Base-by-base conservation (phyloP, 2,888 invertebrate genomes). In the Monopis laevigella region DNA sequence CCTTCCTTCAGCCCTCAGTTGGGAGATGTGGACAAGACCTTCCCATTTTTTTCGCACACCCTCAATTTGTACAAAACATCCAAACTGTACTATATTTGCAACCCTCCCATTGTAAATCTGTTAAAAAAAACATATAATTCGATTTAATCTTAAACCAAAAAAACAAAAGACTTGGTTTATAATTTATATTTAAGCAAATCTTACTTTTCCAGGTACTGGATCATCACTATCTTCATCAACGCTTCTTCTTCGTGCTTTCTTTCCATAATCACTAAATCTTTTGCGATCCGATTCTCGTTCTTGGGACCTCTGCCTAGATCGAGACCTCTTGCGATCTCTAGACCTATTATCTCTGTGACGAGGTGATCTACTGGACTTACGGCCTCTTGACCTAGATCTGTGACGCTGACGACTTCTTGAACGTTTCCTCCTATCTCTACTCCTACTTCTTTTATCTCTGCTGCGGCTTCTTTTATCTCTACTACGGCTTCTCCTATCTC, bases 21-120 rank as follows among this genome's bases (percentile, higher is more conserved):
- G 93, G 1, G 98, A 98, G 54, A 99, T 98, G 61, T 99, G 99
- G 1, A 98, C 97, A 0, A 99, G 81, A 0, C 99, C 99, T 66
- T 99, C 99, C 88, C 93, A 93, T 30, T 91, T 85, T 51, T 92
- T 89, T 38, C 88, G 85, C 36, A 99, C 78, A 0, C 97, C 96
- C 58, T 97, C 95, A 14, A 99, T 80, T 70, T 97, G 96, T 0
- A 98, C 95, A 67, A 99, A 99, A 63, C 98, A 98, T 1, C 99
- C 99, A 72, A 98, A 99, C n/a, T 93, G 90, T 40, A 97, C 96
- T 49, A 98, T 92, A 56, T 95, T 98, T 1, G 95, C 93, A 0
- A 99, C 95, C 68, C 93, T 91, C 0, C 97, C 99, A 47, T 86
- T 86, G 62, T 97, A 98, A 51, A 99, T 94, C 85, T 89, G 66